Conservation (phyloP, 2,113 vertebrate species). For the Pholis gunnellus region DNA sequence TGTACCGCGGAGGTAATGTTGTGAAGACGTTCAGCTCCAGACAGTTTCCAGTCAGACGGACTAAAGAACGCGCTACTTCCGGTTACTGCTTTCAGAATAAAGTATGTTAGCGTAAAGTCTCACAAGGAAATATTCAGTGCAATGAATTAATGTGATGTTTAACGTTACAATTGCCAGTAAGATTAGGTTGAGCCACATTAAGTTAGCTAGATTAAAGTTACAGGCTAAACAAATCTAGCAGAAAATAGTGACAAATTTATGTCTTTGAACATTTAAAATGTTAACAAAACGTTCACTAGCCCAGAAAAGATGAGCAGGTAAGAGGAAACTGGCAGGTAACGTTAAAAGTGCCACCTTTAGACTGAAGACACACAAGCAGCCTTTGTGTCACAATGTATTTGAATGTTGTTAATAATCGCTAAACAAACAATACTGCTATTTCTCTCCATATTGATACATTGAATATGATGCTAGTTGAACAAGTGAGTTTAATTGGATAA, state of each 20-base stretch:
- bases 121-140: not conserved
- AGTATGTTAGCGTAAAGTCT: not conserved
- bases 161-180: not conserved
- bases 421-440: too few species aligned
- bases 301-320: not conserved
- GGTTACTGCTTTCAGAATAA: constrained; percentile 55
- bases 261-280: not conserved
- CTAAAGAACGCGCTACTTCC: not conserved
- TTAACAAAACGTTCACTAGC: not conserved
- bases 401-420: too few species aligned
- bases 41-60: not conserved
- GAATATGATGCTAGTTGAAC: not conserved
- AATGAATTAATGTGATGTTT: not conserved
- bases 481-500: not conserved
- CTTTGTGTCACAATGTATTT: not conserved
- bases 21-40: not conserved
- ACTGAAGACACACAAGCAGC: not conserved
- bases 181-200: not conserved
- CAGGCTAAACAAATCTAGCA: not conserved
- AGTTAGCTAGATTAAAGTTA: not conserved
- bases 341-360: not conserved
- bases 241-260: not conserved
- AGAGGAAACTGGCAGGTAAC: not conserved
- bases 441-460: too few species aligned
- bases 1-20: constrained; percentile 24